Conservation (phyloP, 2,888 invertebrate genomes). For the Synergus japonicus region DNA sequence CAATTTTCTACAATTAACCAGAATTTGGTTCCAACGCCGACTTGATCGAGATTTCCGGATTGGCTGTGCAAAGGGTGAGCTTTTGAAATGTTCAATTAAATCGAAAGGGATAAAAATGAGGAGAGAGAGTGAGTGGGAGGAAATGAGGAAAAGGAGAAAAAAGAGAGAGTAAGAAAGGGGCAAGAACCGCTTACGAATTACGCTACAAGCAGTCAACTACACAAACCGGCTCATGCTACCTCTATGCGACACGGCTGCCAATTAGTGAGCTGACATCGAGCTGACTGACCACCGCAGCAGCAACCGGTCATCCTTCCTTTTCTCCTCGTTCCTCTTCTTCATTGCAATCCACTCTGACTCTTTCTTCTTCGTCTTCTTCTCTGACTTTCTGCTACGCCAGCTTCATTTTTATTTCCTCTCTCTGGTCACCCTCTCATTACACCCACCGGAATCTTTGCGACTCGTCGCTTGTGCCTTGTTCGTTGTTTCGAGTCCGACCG, state of each 20-base stretch:
- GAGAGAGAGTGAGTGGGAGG: not conserved
- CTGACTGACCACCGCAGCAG: conserved; percentile 73
- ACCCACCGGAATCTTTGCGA: conserved; percentile 50
- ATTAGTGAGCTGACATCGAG: conserved; percentile 75
- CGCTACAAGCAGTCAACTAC: conserved; percentile 72
- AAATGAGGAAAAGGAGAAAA: conserved; percentile 27
- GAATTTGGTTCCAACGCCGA: too few relatives aligned
- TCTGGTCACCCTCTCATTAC: conserved; percentile 47
- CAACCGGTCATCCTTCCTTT: conserved; percentile 59
- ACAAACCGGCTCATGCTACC: conserved; percentile 73
- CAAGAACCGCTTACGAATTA: conserved; percentile 75
- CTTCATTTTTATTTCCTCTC: conserved; percentile 50
- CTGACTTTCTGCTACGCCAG: conserved; percentile 47
- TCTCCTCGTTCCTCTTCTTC: conserved; percentile 45
- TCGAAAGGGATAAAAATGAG: not conserved
- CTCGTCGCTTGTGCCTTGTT: conserved; percentile 47
- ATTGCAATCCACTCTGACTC: conserved; percentile 32
- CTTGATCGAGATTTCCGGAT: not conserved
- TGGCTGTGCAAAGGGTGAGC: too few relatives aligned
- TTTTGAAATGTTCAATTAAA: not conserved
- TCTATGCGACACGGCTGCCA: conserved; percentile 76
- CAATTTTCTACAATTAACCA: too few relatives aligned
- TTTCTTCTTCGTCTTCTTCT: conserved; percentile 50
- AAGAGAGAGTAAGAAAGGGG: conserved; percentile 49
- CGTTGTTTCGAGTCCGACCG: conserved; percentile 46